A percentile compares a stretch with the other conserved stretches of the same genome.
Conservation (phyloP, 2,888 invertebrate genomes). For the Drosophila prolongata region DNA sequence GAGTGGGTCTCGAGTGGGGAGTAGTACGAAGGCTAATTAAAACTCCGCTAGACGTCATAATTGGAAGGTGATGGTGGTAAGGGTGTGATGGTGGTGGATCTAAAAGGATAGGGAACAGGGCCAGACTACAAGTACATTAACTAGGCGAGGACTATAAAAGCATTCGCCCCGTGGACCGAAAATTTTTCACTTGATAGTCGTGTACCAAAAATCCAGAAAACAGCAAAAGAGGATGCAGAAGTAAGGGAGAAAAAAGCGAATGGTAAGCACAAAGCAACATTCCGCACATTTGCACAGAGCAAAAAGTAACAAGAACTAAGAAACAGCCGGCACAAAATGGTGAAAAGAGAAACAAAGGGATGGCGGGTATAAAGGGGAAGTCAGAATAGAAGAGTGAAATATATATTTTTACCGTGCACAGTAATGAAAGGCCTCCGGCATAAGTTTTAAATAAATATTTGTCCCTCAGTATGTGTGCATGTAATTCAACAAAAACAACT, state of each 20-base stretch:
- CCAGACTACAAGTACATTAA: constrained; percentile 64
- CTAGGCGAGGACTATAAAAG: constrained; percentile 53
- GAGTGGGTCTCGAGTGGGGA: constrained; percentile 14
- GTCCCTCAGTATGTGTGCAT: constrained; percentile 68
- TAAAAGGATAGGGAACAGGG: constrained; percentile 35
- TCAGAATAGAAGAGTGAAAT: constrained; percentile 25
- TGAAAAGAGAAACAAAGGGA: constrained; percentile 19
- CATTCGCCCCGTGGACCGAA: constrained; percentile 17
- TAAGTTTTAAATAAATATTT: constrained; percentile 80
- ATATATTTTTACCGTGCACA: constrained; percentile 60
- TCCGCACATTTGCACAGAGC: constrained; percentile 65
- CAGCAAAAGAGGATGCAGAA: constrained; percentile 7
- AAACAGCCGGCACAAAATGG: constrained; percentile 12
- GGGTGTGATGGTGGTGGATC: constrained; percentile 8
- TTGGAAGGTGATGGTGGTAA: constrained; percentile 5
- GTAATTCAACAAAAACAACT: constrained; percentile 71
- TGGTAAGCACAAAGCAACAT: constrained; percentile 56
- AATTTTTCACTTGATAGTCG: constrained; percentile 32
- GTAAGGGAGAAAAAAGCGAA: constrained; percentile 38
- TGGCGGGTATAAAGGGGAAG: background rate
- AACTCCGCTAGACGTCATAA: constrained; percentile 58
- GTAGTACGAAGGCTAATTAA: constrained; percentile 60
- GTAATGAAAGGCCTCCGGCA: constrained; percentile 78
- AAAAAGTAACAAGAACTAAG: constrained; percentile 49
- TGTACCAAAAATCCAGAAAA: constrained; percentile 41